Conservation (phyloP, 1,140 invertebrate species). For the Hyles vespertilio region DNA sequence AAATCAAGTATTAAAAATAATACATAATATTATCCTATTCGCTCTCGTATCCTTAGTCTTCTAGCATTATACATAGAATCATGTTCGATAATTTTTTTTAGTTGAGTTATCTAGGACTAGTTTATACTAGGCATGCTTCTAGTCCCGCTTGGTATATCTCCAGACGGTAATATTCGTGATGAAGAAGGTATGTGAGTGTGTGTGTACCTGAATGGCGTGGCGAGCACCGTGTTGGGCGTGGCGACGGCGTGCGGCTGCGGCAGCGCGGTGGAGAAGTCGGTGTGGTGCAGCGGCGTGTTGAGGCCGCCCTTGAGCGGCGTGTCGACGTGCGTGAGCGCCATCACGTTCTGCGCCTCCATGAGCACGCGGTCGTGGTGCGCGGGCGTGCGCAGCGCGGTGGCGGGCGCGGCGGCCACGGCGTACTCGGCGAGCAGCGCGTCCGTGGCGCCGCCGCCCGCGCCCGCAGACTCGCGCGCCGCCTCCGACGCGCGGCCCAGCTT, state of each 20-base stretch:
- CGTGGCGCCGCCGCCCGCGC: constrained; percentile 86
- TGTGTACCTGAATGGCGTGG: constrained; percentile 90
- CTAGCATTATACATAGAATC: no score
- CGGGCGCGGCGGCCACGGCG: constrained; percentile 86
- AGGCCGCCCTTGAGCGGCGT: constrained; percentile 97
- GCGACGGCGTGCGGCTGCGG: constrained; percentile 84
- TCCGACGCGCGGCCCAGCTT: constrained; percentile 97
- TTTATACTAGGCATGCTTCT: no score
- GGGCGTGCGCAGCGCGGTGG: constrained; percentile 91
- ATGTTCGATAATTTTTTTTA: no score
- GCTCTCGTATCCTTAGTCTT: no score
- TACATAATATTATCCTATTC: no score
- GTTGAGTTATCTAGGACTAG: no score
- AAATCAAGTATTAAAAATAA: no score
- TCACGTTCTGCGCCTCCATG: constrained; percentile 98
- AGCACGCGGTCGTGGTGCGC: constrained; percentile 77
- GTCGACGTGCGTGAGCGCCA: constrained; percentile 97
- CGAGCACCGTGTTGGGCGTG: constrained; percentile 96
- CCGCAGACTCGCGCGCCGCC: constrained; percentile 92
- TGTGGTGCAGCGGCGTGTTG: constrained; percentile 94
- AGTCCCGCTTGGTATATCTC: no score
- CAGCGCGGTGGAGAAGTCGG: constrained; percentile 90
- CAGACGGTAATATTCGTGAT: no score
- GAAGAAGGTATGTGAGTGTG: no score
- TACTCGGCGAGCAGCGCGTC: constrained; percentile 95